Conservation (phyloP, 2,113 vertebrate genomes). For the Sinocyclocheilus maitianheensis region DNA sequence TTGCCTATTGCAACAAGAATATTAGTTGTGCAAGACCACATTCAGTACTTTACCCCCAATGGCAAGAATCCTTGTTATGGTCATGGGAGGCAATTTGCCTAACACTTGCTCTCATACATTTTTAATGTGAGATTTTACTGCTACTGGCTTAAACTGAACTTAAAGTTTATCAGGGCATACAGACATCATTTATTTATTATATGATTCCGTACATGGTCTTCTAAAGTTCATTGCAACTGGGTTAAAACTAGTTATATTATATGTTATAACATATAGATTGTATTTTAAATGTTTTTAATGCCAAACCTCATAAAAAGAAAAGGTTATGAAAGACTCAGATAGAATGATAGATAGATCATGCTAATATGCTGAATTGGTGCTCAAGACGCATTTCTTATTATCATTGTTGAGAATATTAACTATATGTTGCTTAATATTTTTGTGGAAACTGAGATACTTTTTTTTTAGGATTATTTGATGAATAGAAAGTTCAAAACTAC, state of each 20-base stretch:
- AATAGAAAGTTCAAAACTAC: too few species aligned
- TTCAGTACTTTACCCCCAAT: background rate
- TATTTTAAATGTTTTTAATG: too few species aligned
- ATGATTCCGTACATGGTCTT: background rate
- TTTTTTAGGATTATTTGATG: too few species aligned
- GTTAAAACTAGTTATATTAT: background rate
- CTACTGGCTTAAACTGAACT: background rate
- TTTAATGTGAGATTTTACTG: background rate
- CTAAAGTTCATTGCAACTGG: background rate
- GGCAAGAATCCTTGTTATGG: background rate
- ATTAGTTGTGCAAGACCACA: background rate
- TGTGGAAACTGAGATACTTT: too few species aligned
- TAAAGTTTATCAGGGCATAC: background rate
- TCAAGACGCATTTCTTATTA: too few species aligned
- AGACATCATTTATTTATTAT: background rate
- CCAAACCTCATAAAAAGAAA: background rate
- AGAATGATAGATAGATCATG: too few species aligned
- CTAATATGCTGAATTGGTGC: too few species aligned
- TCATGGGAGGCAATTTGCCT: background rate
- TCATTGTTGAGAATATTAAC: too few species aligned
- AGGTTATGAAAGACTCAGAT: background rate
- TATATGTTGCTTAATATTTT: too few species aligned
- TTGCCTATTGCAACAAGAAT: background rate
- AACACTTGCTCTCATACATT: conserved; percentile 3
- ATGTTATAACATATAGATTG: too few species aligned